Evolutionary conservation across 2,888 invertebrate genomes (phyloP), one percentile per base, ranked within the genome.

Genomic region (Nomada flava): DNA sequence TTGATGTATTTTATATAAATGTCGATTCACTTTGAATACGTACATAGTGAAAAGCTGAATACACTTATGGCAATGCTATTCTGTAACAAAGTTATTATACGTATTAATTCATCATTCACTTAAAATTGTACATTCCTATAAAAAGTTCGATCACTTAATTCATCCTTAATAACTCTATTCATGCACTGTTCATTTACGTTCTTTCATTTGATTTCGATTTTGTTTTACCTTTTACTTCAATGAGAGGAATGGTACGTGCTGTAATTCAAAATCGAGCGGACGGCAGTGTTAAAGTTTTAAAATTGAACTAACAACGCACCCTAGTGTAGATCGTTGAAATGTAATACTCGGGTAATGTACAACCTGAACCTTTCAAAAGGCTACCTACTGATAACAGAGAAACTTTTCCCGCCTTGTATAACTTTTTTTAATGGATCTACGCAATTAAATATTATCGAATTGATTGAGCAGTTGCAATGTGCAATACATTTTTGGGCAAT

Each of bases 271-370:
- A 55, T 5, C 50, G 15, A 20, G 18, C 2, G 15, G 18, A 2
- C n/a, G 20, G 9, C 20, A 13, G 47, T 26, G 50, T 26, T 60
- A 44, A 5, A 42, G 26, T 60, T 57, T 76, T 26, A 55, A 73
- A 76, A 76, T 65, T 20, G 29, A n/a, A 70, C 79, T 53, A 53
- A 23, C 44, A 52, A 13, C 70, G 70, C 70, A 64, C 69, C 44
- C 79, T 79, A 52, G 68, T 52, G 64, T 5, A 44, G 15, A 47
- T 15, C 15, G 5, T n/a, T 10, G 53, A 53, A 65, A 79, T 59
- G 52, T 1, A 20, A 7, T 52, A 29, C 26, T 26, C 9, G 13
- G 18, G 2, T 10, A 44, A 62, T 7, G 36, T 7, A 7, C 29
- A 42, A 20, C n/a, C 2, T 18, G 5, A 42, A 42, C 11, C 10